phyloP scores from a whole-genome alignment of 2,113 vertebrate species.

The Alligator mississippiensis region DNA sequence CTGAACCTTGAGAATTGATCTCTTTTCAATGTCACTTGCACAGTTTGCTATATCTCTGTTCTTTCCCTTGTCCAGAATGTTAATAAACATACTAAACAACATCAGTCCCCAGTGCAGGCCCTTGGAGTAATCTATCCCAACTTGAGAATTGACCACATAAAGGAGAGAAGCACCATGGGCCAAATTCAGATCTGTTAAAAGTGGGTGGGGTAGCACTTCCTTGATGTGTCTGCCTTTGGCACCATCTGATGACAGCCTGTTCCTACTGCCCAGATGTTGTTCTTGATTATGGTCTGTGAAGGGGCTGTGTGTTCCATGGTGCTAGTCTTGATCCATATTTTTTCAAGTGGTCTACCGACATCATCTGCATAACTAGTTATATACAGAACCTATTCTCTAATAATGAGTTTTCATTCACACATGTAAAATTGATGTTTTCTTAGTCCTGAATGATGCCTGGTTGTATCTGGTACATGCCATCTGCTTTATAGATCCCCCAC shows the following conservation, averaged over 20 bases:
- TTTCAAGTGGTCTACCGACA: background rate
- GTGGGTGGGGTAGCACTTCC: background rate
- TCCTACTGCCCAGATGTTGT: background rate
- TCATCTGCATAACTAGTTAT: background rate
- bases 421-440: background rate
- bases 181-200: background rate
- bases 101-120: background rate
- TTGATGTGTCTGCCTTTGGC: background rate
- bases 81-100: background rate
- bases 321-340: background rate
- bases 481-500: background rate
- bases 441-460: background rate
- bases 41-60: background rate
- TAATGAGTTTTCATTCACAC: rapidly evolving
- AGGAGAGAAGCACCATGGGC: background rate
- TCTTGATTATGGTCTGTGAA: background rate
- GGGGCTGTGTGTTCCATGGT: background rate
- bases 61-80: rapidly evolving
- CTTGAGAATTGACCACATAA: background rate
- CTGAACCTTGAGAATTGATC: background rate
- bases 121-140: background rate
- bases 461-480: background rate
- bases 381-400: background rate
- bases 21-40: background rate
- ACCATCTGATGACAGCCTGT: background rate